Evolutionary conservation across 2,797 vertebrate genomes (phyloP), one percentile per base, ranked within the genome.

Genomic region (Hypotaenidia okinawae): DNA sequence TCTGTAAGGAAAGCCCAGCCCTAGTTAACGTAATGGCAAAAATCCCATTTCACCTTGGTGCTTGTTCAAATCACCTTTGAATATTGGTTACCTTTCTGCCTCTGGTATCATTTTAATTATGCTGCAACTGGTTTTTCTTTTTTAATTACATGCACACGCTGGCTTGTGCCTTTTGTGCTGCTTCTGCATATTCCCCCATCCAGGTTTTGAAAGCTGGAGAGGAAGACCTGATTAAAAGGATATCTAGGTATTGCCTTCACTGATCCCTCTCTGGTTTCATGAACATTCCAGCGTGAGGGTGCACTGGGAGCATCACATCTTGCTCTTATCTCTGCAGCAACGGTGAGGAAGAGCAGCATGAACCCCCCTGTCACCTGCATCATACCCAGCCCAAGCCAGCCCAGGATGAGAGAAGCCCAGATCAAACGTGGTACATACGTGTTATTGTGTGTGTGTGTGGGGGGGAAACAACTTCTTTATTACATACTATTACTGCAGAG

Each of bases 21-120:
- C 49, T 61, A 47, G 54, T 25, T 32, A 82, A 69, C 21, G 33
- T 64, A 87, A 82, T 61, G 70, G 35, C 27, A 90, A 79, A 91
- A 93, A 63, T 73, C 70, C 52, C 72, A 83, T 82, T 85, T 95
- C 72, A 52, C 54, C 35, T 37, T 58, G 16, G 5, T 87, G 41
- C 12, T 87, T 90, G 90, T 78, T 75, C 64, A 90, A 73, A 79
- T 54, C 49, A 43, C 47, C 68, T 84, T 84, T 85, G 81, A 37
- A 84, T 41, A 39, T 5, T 43, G n/a, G 75, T 77, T 94, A 61
- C 61, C 7, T 51, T 95, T 72, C 68, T 87, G 32, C 19, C 54
- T 62, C 41, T 1, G 3, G 84, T 94, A 82, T 74, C 35, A 78
- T 80, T 87, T 89, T 91, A 93, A 92, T 95, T 85, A 87, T 27